Conservation (phyloP, 2,888 invertebrate genomes). For the Ophion slaviceki region DNA sequence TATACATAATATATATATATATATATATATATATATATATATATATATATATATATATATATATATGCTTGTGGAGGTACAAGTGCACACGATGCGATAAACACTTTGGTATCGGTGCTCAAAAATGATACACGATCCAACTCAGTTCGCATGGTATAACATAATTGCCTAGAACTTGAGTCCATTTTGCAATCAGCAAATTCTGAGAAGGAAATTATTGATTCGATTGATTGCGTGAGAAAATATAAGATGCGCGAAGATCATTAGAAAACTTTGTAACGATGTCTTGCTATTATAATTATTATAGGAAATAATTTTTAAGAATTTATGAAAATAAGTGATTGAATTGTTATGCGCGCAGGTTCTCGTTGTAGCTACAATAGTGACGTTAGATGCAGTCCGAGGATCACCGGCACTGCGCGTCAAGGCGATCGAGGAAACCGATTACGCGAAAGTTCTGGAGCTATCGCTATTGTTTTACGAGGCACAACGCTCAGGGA, state of each 20-base stretch:
- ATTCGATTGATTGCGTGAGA: background rate
- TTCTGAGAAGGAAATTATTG: background rate
- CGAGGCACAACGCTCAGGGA: slow-evolving; percentile 86
- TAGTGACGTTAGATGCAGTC: slow-evolving; percentile 60
- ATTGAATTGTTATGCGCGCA: slow-evolving; percentile 21
- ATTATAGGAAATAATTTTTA: background rate
- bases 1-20: background rate
- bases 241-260: background rate
- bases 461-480: slow-evolving; percentile 85
- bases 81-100: background rate
- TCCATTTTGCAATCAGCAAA: background rate
- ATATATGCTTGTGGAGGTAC: background rate
- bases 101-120: background rate
- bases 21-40: no score
- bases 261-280: background rate
- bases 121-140: background rate
- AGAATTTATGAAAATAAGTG: background rate
- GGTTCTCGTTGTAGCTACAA: slow-evolving; percentile 57
- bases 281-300: background rate
- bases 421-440: slow-evolving; percentile 70
- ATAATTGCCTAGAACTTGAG: background rate
- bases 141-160: background rate
- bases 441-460: slow-evolving; percentile 84
- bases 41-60: background rate
- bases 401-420: slow-evolving; percentile 54